A percentile compares a stretch with the other conserved stretches of the same genome.
phyloP scores from a whole-genome alignment of 2,113 vertebrate species.

The Ranitomeya variabilis region DNA sequence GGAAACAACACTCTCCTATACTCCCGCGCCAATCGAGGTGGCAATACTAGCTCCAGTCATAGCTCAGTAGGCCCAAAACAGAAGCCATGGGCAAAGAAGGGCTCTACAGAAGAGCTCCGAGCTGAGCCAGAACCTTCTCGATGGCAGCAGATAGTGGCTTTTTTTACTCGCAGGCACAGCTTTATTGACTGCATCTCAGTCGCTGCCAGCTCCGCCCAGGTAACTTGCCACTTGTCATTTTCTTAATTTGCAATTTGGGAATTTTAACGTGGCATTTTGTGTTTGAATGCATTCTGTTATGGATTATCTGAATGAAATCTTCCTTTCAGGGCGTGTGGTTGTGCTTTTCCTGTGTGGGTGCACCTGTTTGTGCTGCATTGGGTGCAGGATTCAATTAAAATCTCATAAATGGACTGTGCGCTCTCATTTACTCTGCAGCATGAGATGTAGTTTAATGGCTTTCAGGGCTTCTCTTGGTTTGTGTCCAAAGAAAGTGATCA shows the following conservation, averaged over 20 bases:
- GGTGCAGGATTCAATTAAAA: conserved; percentile 21
- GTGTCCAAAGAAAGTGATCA: conserved; percentile 9
- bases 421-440: conserved; percentile 16
- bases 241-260: not conserved
- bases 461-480: conserved; percentile 6
- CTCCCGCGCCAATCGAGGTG: conserved; percentile 83
- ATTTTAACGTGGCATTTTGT: not conserved
- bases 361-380: conserved; percentile 10
- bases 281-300: not conserved
- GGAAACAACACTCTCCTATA: conserved; percentile 95
- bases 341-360: not conserved
- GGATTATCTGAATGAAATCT: not conserved
- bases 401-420: conserved; percentile 26
- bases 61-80: conserved; percentile 83
- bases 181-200: conserved; percentile 95
- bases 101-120: conserved; percentile 87
- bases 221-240: conserved; percentile 77
- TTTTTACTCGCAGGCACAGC: conserved; percentile 90
- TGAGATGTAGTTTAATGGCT: conserved; percentile 20
- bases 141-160: conserved; percentile 93
- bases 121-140: conserved; percentile 82
- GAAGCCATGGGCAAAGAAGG: conserved; percentile 87
- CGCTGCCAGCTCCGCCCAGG: conserved; percentile 85
- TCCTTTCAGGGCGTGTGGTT: not conserved
- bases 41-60: conserved; percentile 82